Conservation (phyloP, 2,113 vertebrate genomes). For the Scophthalmus maximus region DNA sequence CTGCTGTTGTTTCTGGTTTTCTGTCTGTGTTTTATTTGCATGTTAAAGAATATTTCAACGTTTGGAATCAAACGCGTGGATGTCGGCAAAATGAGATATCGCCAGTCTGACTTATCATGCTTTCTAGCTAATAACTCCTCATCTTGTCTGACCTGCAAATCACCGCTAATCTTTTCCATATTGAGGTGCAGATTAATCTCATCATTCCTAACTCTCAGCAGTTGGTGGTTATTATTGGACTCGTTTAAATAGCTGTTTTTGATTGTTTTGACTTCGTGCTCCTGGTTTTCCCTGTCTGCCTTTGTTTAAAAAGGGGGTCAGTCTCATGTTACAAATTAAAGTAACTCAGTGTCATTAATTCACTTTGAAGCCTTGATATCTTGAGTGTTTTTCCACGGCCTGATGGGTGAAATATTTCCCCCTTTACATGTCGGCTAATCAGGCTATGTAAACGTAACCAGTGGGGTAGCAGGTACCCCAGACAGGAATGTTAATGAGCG, state of each 20-base stretch:
- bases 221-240: neutral
- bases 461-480: constrained; percentile 68
- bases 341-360: constrained; percentile 4
- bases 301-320: constrained; percentile 9
- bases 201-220: constrained; percentile 2
- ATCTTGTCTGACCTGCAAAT: constrained; percentile 35
- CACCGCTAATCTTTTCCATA: constrained; percentile 45
- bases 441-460: constrained; percentile 63
- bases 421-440: constrained; percentile 50
- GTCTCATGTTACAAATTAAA: constrained; percentile 4
- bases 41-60: neutral
- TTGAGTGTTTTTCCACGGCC: constrained; percentile 19
- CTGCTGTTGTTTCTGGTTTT: neutral
- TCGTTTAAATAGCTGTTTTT: constrained; percentile 13
- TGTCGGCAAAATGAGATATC: constrained; percentile 28
- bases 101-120: constrained; percentile 8
- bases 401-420: constrained; percentile 31
- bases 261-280: constrained; percentile 37
- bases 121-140: constrained; percentile 41
- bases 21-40: constrained; percentile 17
- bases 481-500: constrained; percentile 80
- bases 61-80: constrained; percentile 13
- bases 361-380: constrained; percentile 12
- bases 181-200: constrained; percentile 16
- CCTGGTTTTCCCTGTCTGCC: neutral